These are phyloP conservation scores for Aplocera efformata DNA, from an alignment of 2,888 invertebrate genomes.

Conservation along the genomic window DNA sequence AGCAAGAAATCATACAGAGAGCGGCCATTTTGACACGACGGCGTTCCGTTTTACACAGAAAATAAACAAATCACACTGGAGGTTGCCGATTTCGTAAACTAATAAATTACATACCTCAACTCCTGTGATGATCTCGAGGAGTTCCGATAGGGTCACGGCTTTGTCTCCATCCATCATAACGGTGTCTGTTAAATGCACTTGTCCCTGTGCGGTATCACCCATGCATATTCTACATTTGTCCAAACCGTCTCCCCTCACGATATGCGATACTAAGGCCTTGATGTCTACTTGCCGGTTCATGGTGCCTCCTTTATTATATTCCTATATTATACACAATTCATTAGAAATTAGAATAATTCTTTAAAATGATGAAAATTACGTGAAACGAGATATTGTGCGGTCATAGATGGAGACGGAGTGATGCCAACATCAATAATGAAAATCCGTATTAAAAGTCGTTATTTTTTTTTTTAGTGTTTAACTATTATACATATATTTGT, in stretches of 20 bases:
- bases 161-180: constrained; percentile 71
- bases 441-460: too few relatives aligned
- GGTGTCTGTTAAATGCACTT: constrained; percentile 67
- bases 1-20: too few relatives aligned
- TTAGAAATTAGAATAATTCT: neutral
- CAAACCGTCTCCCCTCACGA: constrained; percentile 65
- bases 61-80: constrained; percentile 30
- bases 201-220: constrained; percentile 70
- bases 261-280: constrained; percentile 70
- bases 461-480: too few relatives aligned
- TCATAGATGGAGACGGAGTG: too few relatives aligned
- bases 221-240: constrained; percentile 72
- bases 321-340: constrained; percentile 4
- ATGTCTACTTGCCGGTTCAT: constrained; percentile 65
- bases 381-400: too few relatives aligned
- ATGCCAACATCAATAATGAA: too few relatives aligned
- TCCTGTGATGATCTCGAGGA: constrained; percentile 66
- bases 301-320: constrained; percentile 3
- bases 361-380: neutral
- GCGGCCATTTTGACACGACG: constrained; percentile 60
- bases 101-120: constrained; percentile 53
- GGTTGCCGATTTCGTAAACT: constrained; percentile 20
- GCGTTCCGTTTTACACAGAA: constrained; percentile 74
- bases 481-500: too few relatives aligned
- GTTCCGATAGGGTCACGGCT: constrained; percentile 62